Evolutionary conservation across 1,140 invertebrate genomes (phyloP).

Genomic region (Rhagoletis zephyria): DNA sequence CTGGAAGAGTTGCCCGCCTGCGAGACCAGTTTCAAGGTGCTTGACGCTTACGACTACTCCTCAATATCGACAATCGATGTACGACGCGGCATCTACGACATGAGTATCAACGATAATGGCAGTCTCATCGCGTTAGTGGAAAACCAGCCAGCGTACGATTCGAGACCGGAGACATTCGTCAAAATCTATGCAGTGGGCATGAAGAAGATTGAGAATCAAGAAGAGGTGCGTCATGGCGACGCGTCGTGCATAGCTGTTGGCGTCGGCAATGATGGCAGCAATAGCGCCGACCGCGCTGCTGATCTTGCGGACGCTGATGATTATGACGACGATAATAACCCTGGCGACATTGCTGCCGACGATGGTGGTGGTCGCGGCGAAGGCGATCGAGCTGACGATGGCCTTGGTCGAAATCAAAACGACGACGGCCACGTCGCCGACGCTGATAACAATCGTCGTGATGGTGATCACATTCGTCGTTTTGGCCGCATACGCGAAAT

Average conservation of each 20-base stretch:
- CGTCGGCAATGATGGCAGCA: conserved; percentile 30
- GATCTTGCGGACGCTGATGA: not conserved
- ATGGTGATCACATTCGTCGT: conserved; percentile 26
- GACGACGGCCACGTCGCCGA: not conserved
- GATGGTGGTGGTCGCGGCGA: not conserved
- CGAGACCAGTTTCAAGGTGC: conserved; percentile 90
- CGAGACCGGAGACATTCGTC: conserved; percentile 86
- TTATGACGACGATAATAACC: conserved; percentile 16
- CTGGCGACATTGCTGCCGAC: not conserved
- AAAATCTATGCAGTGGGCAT: conserved; percentile 83
- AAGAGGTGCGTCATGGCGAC: conserved; percentile 65
- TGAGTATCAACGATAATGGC: conserved; percentile 83
- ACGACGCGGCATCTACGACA: conserved; percentile 85
- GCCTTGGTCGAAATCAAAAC: not conserved
- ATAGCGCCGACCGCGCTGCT: conserved; percentile 8
- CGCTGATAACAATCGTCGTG: not conserved
- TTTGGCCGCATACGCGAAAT: conserved; percentile 40
- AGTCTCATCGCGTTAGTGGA: conserved; percentile 88
- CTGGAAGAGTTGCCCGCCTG: conserved; percentile 64
- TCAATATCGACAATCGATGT: conserved; percentile 94
- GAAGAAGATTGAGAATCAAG: conserved; percentile 71
- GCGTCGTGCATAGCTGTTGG: conserved; percentile 6
- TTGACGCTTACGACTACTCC: conserved; percentile 94
- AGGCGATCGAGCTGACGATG: not conserved
- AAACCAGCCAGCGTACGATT: conserved; percentile 83